Base-by-base conservation (phyloP, 1,140 invertebrate species). In the Phocides pigmalion region DNA sequence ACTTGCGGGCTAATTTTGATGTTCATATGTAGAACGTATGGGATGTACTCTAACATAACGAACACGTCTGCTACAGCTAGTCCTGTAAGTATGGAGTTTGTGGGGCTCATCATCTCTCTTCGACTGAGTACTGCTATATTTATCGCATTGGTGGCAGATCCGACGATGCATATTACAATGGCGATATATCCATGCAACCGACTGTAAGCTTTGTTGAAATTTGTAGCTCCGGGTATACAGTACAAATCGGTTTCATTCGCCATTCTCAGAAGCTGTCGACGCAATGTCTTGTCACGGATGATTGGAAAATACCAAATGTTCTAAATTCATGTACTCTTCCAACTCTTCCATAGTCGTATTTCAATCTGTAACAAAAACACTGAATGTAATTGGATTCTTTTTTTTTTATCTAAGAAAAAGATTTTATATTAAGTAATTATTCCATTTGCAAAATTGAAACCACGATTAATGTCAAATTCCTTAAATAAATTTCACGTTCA, bases 41-140 rank as follows among this genome's bases (percentile, higher is more conserved):
- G 98, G 59, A 99, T 96, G 83, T 99, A 99, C 64, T 98, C 97
- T 35, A 97, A 84, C 97, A 99, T 98, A 0, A 98, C 97, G 0
- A 98, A 92, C 37, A 98, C 93, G 86, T 99, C 98, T 0, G 97
- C 96, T 0, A 98, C 94, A 0, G 98, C 98, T n/a, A 99, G 92
- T 4, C 96, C 97, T 0, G 97, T 98, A 1, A 95, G 93, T 76
- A 97, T 97, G 62, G 94, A 94, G 86, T 98, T 98, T 1, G 97
- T 97, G 0, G 97, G 94, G 4, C 96, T 96, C 44, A 93, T 90
- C 97, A 99, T 98, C 79, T 98, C 96, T 3, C 95, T 93, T 5
- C 97, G 94, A 0, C 98, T 98, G 15, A 99, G 91, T 3, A 99
- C 98, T n/a, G 96, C 95, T 35, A 99, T 98, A 90, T 99, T 99